A percentile compares a stretch with the other conserved stretches of the same genome.
Conservation (phyloP, 2,888 invertebrate species). For the Aethes cnicana region DNA sequence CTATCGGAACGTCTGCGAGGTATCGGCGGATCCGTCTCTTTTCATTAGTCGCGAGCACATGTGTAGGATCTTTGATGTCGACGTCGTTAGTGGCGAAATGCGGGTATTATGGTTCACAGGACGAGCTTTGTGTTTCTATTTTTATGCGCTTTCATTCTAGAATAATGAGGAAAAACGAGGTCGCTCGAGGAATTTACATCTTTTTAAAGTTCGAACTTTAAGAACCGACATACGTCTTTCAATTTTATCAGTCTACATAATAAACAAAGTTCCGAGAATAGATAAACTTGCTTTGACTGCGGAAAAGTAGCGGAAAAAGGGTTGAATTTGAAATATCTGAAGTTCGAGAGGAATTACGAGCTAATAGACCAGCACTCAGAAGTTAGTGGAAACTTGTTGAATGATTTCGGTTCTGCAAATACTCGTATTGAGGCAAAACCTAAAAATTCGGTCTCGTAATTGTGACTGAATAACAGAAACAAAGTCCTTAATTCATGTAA, state of each 20-base stretch:
- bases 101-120: constrained; percentile 57
- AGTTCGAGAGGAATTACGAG: constrained; percentile 30
- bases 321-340: constrained; percentile 31
- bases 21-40: constrained; percentile 69
- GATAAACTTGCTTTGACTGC: constrained; percentile 23
- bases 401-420: constrained; percentile 28
- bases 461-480: constrained; percentile 8
- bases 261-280: constrained; percentile 5
- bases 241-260: background rate
- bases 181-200: background rate
- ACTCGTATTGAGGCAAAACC: background rate
- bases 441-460: constrained; percentile 4
- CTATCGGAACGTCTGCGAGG: constrained; percentile 66
- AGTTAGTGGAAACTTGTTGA: constrained; percentile 31
- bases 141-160: constrained; percentile 31
- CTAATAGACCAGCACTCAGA: constrained; percentile 32
- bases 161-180: constrained; percentile 19
- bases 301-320: constrained; percentile 28
- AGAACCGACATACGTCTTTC: background rate
- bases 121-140: constrained; percentile 47
- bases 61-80: constrained; percentile 70
- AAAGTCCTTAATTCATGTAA: constrained; percentile 29
- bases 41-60: constrained; percentile 74
- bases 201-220: background rate
- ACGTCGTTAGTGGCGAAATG: constrained; percentile 68